phyloP scores from a whole-genome alignment of 2,113 vertebrate genomes.

The Anhinga rufa region DNA sequence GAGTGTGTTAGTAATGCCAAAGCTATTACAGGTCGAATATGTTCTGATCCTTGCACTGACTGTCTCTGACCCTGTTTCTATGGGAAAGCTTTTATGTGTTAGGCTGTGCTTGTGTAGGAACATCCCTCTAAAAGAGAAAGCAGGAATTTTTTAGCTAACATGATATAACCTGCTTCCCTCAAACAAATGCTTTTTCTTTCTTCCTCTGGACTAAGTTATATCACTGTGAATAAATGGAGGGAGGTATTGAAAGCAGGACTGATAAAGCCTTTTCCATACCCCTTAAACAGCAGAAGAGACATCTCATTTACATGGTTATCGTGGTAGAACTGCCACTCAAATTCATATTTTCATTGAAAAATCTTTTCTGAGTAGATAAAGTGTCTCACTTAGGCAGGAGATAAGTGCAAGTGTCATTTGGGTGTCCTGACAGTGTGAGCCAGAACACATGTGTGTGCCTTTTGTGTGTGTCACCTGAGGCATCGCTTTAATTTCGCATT shows the following conservation, averaged over 20 bases:
- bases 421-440: background rate
- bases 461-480: background rate
- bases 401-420: background rate
- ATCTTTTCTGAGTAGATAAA: background rate
- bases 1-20: background rate
- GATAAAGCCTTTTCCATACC: background rate
- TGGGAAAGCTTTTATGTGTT: background rate
- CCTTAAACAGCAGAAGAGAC: background rate
- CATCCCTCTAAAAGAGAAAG: background rate
- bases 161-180: background rate
- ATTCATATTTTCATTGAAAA: background rate
- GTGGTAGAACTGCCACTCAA: background rate
- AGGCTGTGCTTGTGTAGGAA: background rate
- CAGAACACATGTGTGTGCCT: background rate
- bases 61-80: background rate
- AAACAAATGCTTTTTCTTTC: background rate
- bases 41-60: background rate
- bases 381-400: background rate
- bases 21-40: background rate
- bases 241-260: background rate
- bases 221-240: background rate
- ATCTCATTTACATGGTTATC: background rate
- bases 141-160: background rate
- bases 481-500: background rate
- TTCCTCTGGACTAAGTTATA: background rate